phyloP scores from a whole-genome alignment of 2,797 vertebrate genomes.

The Eospalax fontanierii region DNA sequence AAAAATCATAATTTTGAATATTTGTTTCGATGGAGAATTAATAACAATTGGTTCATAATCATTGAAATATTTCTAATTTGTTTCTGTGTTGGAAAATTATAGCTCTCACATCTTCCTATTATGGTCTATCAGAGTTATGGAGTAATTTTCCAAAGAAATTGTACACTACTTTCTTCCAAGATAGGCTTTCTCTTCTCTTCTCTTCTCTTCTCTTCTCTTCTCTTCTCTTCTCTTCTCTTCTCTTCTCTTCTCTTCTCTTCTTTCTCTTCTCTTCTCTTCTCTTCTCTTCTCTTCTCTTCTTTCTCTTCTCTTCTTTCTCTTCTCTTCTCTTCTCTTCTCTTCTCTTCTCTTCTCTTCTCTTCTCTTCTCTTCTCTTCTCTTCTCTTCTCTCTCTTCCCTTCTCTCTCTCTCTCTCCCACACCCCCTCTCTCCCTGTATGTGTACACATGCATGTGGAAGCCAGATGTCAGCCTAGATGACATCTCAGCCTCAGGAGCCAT shows the following conservation, averaged over 20 bases:
- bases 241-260: no score
- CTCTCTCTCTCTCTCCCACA: not conserved
- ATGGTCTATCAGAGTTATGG: not conserved
- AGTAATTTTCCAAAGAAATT: constrained; percentile 45
- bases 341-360: no score
- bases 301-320: no score
- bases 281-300: no score
- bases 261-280: no score
- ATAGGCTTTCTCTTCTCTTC: no score
- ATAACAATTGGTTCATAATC: not conserved
- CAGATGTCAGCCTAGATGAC: not conserved
- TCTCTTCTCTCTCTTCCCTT: no score
- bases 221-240: no score
- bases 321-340: no score
- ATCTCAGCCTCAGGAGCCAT: not conserved
- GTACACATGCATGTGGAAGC: not conserved
- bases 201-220: no score
- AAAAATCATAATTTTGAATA: constrained; percentile 18
- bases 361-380: no score
- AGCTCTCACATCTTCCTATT: not conserved
- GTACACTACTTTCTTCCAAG: not conserved
- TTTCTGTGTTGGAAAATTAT: not conserved
- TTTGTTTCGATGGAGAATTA: not conserved
- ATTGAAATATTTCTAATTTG: constrained; percentile 48
- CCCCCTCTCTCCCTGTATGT: not conserved